Evolutionary conservation across 1,140 invertebrate species (phyloP), one percentile per base, ranked within the genome.

Genomic region (Mamestra configurata): DNA sequence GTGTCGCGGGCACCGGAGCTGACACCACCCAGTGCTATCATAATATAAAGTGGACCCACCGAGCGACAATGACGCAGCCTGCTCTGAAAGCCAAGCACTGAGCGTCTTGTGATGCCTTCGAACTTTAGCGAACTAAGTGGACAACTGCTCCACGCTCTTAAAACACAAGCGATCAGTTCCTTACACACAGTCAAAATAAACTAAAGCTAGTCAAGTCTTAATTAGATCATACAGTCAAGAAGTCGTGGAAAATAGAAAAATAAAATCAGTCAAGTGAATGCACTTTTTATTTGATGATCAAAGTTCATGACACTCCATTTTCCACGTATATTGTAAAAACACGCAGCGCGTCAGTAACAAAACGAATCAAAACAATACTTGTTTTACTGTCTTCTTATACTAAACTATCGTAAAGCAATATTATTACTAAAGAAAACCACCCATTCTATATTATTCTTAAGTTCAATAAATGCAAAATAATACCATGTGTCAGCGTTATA

Each of bases 171-270:
- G 75, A 77, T 77, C 75, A 77, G 51, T 77, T 77, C 64, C 64
- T 79, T 79, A 71, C 61, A 79, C 77, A 79, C 77, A 79, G 40
- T 68, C 51, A 71, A 77, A 10, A 77, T 49, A 18, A 43, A 76
- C 57, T 77, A 77, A 37, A 77, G 59, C 57, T 76, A 64, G 37
- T 76, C 6, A 76, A 24, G 31, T 46, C 15, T 57, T 61, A 61
- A 53, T 53, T 46, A 66, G 37, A 53, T 73, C 53, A 73, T 55
- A 73, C 71, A 31, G 27, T 31, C 27, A 35, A 35, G 82, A 79
- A 83, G 87, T 78, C 87, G 89, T 91, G 91, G 91, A 88, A 91
- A 91, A 92, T 84, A 90, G 83, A 92, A 91, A 76, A 91, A 86
- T 83, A 89, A 87, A 87, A 88, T 89, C 83, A 79, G 82, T 81